Evolutionary conservation across 2,113 vertebrate species (phyloP), one percentile per base, ranked within the genome.

Genomic region (Dissostichus mawsoni): DNA sequence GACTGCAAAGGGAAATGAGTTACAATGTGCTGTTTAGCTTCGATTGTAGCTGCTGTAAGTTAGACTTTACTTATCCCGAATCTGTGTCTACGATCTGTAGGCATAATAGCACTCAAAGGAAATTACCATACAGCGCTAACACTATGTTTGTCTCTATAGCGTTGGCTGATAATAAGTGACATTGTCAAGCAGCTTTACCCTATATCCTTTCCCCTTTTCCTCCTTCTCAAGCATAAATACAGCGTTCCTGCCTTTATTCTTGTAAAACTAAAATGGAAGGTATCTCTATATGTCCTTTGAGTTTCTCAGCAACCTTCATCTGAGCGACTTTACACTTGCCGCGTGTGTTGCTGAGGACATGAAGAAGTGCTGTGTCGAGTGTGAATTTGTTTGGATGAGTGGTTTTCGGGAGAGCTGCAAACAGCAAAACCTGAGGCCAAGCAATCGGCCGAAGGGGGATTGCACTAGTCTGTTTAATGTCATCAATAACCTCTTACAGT

Each of bases 101-200:
- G 7, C 84, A 33, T 80, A 87, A 85, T 80, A 69, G 70, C 66
- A 56, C 69, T 71, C 14, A 55, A 62, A 44, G 84, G 86, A 92
- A 87, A 86, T 83, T 53, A 83, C 75, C 11, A 4, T 52, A 68
- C 57, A 50, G 81, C 1, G 44, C 79, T 76, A 75, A 85, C 69
- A 68, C 68, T 25, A 48, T 68, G 69, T 87, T 78, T 80, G 69
- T 74, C 80, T 56, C 69, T 74, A 10, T 29, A 63, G 69, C 41
- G 16, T 14, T 29, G 62, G 33, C 78, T 70, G 74, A 78, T 83
- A 65, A 74, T 67, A 69, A 73, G 36, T 65, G 78, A 84, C 12
- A 41, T 81, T 81, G 72, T 65, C 65, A 63, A 55, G 76, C 57
- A 9, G 55, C 73, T 79, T 76, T 73, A 77, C 87, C 87, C 69